Percentiles rank a stretch among this genome's conserved stretches.
phyloP scores from a whole-genome alignment of 2,797 vertebrate species.

The Otolemur crassicaudatus region DNA sequence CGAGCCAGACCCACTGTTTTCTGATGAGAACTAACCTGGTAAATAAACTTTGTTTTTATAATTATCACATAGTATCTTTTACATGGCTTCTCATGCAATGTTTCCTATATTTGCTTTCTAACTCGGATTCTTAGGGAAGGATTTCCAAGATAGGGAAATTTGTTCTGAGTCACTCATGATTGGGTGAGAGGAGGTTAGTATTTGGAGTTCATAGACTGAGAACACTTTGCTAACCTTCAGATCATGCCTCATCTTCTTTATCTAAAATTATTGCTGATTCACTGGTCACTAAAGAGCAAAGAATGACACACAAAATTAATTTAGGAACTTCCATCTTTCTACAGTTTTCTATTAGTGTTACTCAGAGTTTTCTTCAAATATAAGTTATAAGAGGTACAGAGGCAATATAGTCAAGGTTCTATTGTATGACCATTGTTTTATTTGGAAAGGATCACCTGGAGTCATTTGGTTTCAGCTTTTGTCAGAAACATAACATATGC shows the following conservation, averaged over 20 bases:
- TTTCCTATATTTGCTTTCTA: slow-evolving; percentile 48
- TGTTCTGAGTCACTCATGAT: background rate
- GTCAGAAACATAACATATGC: background rate
- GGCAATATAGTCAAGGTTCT: slow-evolving; percentile 2
- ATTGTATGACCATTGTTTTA: background rate
- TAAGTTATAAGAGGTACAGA: slow-evolving; percentile 42
- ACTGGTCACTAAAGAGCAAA: background rate
- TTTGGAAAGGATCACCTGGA: background rate
- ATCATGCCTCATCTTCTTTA: background rate
- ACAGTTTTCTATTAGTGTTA: background rate
- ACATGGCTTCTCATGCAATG: background rate
- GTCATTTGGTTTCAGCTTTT: background rate
- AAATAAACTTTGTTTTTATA: background rate
- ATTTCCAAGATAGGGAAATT: slow-evolving; percentile 31
- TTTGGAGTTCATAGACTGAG: background rate
- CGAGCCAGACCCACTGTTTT: background rate
- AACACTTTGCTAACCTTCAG: slow-evolving; percentile 1
- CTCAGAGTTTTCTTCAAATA: background rate
- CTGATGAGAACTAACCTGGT: background rate
- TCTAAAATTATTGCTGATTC: slow-evolving; percentile 17
- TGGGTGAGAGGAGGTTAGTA: background rate
- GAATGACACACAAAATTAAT: background rate
- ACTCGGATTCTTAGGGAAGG: background rate
- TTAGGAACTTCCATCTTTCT: background rate
- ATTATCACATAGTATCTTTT: background rate